These are phyloP conservation scores for Cerceris ruficornis DNA, from an alignment of 2,888 invertebrate genomes.

Conservation along the genomic window DNA sequence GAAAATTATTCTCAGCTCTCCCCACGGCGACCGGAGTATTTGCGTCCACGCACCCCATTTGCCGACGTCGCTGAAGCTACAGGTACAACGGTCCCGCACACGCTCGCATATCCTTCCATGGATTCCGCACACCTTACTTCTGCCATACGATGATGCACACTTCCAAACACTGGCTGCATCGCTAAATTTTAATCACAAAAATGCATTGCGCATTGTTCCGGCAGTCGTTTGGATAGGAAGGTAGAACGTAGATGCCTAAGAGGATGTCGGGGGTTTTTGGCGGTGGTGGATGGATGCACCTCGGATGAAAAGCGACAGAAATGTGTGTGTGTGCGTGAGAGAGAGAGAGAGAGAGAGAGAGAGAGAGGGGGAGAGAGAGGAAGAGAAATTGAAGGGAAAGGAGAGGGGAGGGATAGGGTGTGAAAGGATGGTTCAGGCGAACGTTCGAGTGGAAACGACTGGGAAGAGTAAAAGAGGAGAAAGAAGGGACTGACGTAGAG, in stretches of 20 bases:
- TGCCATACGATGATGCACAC: slow-evolving; percentile 5
- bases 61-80: slow-evolving; percentile 17
- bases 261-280: slow-evolving; percentile 24
- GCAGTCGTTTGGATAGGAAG: slow-evolving; percentile 43
- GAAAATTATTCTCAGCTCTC: slow-evolving; percentile 34
- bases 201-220: slow-evolving; percentile 73
- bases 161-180: slow-evolving; percentile 29
- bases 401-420: slow-evolving; percentile 21
- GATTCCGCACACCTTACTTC: not conserved
- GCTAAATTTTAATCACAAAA: slow-evolving; percentile 77
- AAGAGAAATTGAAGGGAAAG: slow-evolving; percentile 7
- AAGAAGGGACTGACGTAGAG: slow-evolving; percentile 4
- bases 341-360: slow-evolving; percentile 44
- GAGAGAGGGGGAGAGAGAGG: slow-evolving; percentile 22
- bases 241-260: slow-evolving; percentile 15
- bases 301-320: slow-evolving; percentile 12
- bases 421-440: slow-evolving; percentile 45
- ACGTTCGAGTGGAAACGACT: slow-evolving; percentile 49
- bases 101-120: not conserved
- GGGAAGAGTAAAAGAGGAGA: slow-evolving; percentile 29
- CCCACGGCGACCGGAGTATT: slow-evolving; percentile 11
- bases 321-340: slow-evolving; percentile 15
- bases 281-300: slow-evolving; percentile 21
- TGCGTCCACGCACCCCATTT: slow-evolving; percentile 17
- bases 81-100: slow-evolving; percentile 7